Evolutionary conservation across 37 sponge, comb jelly and placozoan species (phyloP).

Genomic region (Chondrosia reniformis): DNA sequence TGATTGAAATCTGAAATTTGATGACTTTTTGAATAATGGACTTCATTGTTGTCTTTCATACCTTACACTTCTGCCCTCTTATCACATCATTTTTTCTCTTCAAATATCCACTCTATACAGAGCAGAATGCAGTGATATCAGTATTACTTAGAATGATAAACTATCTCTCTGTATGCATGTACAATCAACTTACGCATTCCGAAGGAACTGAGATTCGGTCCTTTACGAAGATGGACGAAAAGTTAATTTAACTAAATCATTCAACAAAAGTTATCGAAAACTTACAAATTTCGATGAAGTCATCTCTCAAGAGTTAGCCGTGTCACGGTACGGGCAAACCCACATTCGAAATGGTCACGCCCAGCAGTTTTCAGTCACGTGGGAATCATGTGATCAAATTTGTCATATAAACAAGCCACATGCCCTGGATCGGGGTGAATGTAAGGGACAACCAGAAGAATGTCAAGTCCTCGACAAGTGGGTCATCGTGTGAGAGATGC

Average conservation of each 20-base stretch:
- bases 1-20: neutral
- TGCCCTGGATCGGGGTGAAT: neutral
- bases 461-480: slow-evolving; percentile 14
- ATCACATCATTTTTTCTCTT: neutral
- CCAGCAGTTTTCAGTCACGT: neutral
- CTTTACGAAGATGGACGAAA: no score
- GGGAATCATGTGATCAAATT: neutral
- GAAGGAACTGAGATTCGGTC: no score
- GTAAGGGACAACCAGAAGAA: neutral
- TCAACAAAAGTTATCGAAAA: neutral
- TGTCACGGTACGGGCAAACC: neutral
- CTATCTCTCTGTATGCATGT: no score
- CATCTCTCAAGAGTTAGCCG: no score
- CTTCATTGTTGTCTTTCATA: neutral
- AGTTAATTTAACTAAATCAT: no score
- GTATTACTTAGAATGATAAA: no score
- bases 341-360: neutral
- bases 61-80: neutral
- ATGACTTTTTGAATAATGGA: no score
- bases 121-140: no score
- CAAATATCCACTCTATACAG: slow-evolving; percentile 3
- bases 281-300: no score
- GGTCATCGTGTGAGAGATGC: slow-evolving; percentile 8
- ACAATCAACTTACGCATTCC: no score
- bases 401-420: neutral